Evolutionary conservation across 2,888 invertebrate species (phyloP), one percentile per base, ranked within the genome.

Genomic region (Cantharis lateralis): DNA sequence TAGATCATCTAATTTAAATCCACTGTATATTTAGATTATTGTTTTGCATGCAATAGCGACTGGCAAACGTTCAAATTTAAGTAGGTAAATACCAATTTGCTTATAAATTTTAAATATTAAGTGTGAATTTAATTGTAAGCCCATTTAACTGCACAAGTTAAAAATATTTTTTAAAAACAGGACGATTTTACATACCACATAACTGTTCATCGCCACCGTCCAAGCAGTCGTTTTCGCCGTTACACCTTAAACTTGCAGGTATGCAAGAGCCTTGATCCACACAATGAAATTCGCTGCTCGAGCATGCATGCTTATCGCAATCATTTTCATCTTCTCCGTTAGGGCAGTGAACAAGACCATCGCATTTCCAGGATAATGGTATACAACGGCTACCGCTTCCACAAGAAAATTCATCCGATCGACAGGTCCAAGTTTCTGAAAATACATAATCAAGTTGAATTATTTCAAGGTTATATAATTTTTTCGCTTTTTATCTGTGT

Each of bases 241-340:
- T 91, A 82, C 93, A 93, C 66, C 89, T 87, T 89, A 90, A 91
- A 1, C 90, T 89, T 73, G 88, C 87, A 0, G 91, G 91, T 77
- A 93, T 90, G 84, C 93, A 93, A 83, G 91, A 89, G 62, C 90
- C 89, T 82, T 92, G 91, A 13, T 87, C 88, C 0, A 90, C 88
- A 80, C 93, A 93, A 15, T 90, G 88, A 84, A 91, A 92, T 80
- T 91, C 89, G 78, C 90, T 88, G 79, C 89, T 90, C 1, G 87
- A 87, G 80, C 91, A 91, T 32, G 87, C 87, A 64, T 88, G 88
- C 68, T 80, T 79, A 73, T 85, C 84, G 79, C 92, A 92, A 63
- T 89, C 89, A 62, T 88, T 88, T 83, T 92, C 92, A 81, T 92
- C 92, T 0, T 87, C 87, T 70, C 90, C 90, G 80, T 90, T 89